phyloP scores from a whole-genome alignment of 2,797 vertebrate species.

The Anas capensis region DNA sequence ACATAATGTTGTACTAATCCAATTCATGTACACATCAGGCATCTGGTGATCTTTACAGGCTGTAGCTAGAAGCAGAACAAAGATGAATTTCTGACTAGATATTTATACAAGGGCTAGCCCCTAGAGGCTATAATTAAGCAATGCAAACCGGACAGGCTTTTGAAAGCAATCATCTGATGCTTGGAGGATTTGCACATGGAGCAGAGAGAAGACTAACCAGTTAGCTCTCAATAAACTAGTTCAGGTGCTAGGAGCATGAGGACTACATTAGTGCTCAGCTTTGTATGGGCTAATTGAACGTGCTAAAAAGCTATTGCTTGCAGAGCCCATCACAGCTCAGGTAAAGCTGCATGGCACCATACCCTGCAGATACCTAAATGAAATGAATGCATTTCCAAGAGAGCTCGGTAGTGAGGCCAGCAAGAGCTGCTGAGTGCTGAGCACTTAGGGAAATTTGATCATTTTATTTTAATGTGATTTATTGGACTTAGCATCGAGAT shows the following conservation, averaged over 20 bases:
- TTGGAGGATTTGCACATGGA: neutral
- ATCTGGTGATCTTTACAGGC: neutral
- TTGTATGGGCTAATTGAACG: neutral
- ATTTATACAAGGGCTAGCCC: neutral
- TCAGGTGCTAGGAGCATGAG: neutral
- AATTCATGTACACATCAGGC: fast-evolving
- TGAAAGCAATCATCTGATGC: neutral
- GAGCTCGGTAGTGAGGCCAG: neutral
- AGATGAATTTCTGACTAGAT: neutral
- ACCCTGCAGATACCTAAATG: neutral
- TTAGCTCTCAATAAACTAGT: neutral
- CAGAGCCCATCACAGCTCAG: neutral
- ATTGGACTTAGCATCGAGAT: slow-evolving; percentile 29
- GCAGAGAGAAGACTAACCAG: neutral
- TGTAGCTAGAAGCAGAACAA: neutral
- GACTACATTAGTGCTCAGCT: neutral
- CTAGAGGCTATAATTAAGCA: neutral
- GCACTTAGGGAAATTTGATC: slow-evolving; percentile 45
- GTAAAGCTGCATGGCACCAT: neutral
- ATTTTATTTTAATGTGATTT: slow-evolving; percentile 55
- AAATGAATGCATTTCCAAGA: neutral
- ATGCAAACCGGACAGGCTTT: neutral
- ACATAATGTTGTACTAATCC: neutral
- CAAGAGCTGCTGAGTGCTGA: slow-evolving; percentile 7
- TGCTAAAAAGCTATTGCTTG: neutral